Base-by-base conservation (phyloP, 2,797 vertebrate genomes). In the Discoglossus pictus region DNA sequence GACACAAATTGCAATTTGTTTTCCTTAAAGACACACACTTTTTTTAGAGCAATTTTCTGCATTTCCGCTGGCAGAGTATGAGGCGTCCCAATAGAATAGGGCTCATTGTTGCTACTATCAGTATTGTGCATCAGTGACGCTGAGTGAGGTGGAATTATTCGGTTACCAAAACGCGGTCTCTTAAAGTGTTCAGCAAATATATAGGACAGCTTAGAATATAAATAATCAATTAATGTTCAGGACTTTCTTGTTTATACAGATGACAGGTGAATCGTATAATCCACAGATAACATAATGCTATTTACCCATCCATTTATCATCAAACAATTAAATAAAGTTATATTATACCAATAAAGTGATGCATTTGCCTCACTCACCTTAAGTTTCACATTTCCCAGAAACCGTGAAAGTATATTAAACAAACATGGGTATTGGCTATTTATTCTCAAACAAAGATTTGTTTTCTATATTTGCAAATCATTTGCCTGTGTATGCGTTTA, bases 171-270 rank as follows among this genome's bases (percentile, higher is more conserved):
- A 58, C 25, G 38, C 2, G 43, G 69, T 59, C 35, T 47, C 11
- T 48, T 46, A 47, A 1, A 0, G 27, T 6, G 15, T 51, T 39
- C 1, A 12, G 61, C 40, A 74, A 72, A 73, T 65, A 64, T 48
- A 70, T 20, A 51, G 43, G 43, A 38, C 70, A 58, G 53, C 63
- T 70, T 62, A 43, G 47, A 42, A 63, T 25, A 54, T 70, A 63
- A 63, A 63, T 70, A 70, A 63, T 70, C 59, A 70, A 70, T 70
- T 70, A 56, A 63, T 61, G 35, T 47, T 40, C 25, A 50, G 35
- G 23, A 36, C 67, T 46, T 44, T 47, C 31, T 62, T 63, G 67
- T 63, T 70, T 70, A 44, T 35, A 56, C 50, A 55, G 67, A 70
- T 70, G 67, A 70, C 59, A 63, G 67, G 67, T 63, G 67, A 70